Base-by-base conservation (phyloP, 2,113 vertebrate species). In the Struthidea cinerea region DNA sequence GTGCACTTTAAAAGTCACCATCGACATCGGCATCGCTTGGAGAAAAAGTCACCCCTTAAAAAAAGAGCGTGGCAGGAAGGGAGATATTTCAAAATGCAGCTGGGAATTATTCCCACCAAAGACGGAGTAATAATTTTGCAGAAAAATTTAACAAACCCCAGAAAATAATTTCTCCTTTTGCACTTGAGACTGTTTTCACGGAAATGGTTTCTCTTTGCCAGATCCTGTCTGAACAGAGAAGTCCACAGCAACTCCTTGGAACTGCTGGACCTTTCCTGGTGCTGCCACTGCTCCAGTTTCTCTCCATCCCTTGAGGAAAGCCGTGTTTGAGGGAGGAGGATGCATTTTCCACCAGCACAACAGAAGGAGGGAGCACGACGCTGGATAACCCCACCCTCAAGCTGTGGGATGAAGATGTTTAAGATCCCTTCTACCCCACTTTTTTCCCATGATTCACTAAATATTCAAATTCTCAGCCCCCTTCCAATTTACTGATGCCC, bases 1-100 rank as follows among this genome's bases (percentile, higher is more conserved):
- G 17, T 7, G 41, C 22, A 8, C 26, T 52, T 79, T 27, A 59
- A 73, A 84, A 93, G 60, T 63, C 42, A 6, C n/a, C 42, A 35
- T 18, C 27, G 5, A 20, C 57, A 57, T 21, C 3, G 3, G 55
- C 4, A 0, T 17, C 3, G 3, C 56, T 52, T 10, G 44, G 56
- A 78, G 74, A 32, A 90, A 77, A 84, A 73, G 13, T 6, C 37
- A 33, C 52, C 37, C 15, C 1, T 35, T 52, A n/a, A 56, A 73
- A 84, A 46, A 67, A 33, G 14, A 23, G 15, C 6, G 5, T 42
- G 73, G 35, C 32, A 47, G 16, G 24, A 24, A 85, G 53, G 2
- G 26, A 71, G 35, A 8, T 23, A 46, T 46, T 87, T 59, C 70
- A 67, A 82, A 67, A 35, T 14, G 7, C 56, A 39, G 26, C 39